A percentile compares a stretch with the other conserved stretches of the same genome.
Evolutionary conservation across 2,113 vertebrate species (phyloP).

Genomic region (Motacilla alba): DNA sequence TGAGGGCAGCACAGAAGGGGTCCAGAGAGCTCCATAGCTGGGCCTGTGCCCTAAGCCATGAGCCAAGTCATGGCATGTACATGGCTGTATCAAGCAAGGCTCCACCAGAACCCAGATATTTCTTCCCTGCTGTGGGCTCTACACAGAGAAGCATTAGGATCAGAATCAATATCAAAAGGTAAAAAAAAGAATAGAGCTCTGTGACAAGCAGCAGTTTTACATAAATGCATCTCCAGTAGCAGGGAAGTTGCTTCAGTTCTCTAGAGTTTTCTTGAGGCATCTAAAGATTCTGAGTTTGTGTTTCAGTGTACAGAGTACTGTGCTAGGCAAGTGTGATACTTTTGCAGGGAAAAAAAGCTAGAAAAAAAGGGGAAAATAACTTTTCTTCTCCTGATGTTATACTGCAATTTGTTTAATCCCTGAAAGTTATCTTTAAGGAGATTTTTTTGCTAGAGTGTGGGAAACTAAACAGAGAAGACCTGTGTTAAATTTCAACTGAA

Average conservation of each 20-base stretch:
- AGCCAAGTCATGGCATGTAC: not conserved
- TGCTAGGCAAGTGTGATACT: not conserved
- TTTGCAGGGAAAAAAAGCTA: not conserved
- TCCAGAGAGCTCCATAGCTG: not conserved
- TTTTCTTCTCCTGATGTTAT: not conserved
- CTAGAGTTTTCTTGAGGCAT: not conserved
- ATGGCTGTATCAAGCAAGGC: accelerated
- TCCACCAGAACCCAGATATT: not conserved
- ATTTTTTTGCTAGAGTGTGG: not conserved
- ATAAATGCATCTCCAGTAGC: not conserved
- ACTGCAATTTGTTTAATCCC: not conserved
- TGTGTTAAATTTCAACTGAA: not conserved
- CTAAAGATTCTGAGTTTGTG: not conserved
- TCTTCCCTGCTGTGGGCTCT: not conserved
- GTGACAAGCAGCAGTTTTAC: not conserved
- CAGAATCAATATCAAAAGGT: not conserved
- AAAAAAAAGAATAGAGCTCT: accelerated
- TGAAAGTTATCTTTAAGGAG: not conserved
- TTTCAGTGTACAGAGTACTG: not conserved
- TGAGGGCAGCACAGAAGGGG: not conserved
- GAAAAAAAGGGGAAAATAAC: not conserved
- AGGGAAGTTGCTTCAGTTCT: not conserved
- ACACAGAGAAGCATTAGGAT: not conserved
- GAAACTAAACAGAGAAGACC: not conserved
- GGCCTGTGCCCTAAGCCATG: not conserved